A percentile compares a stretch with the other conserved stretches of the same genome.
Conservation (phyloP, 2,888 invertebrate genomes). For the Mimumesa dahlbomi region DNA sequence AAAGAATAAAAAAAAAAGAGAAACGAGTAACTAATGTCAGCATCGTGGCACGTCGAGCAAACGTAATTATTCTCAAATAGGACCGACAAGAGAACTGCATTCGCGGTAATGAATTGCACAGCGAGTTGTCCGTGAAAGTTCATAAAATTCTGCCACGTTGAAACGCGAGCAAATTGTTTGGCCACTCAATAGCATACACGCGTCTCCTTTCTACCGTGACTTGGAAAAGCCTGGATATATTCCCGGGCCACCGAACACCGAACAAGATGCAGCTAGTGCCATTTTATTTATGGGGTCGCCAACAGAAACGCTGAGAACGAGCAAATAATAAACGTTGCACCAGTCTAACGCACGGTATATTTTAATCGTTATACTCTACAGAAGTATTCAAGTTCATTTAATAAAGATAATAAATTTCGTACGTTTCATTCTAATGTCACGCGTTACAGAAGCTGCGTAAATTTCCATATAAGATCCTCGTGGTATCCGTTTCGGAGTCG, state of each 20-base stretch:
- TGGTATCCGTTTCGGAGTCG: no score
- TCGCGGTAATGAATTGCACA: constrained; percentile 24
- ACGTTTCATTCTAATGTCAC: no score
- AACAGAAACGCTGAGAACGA: background rate
- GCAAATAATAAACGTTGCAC: no score
- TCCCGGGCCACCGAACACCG: background rate
- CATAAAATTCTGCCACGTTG: constrained; percentile 32
- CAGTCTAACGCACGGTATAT: no score
- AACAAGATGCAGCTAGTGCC: constrained; percentile 22
- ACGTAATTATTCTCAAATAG: constrained; percentile 25
- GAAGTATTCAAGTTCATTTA: no score
- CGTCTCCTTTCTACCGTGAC: background rate
- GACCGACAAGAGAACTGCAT: constrained; percentile 23
- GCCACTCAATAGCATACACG: constrained; percentile 14
- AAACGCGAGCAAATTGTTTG: constrained; percentile 38
- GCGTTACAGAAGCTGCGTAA: no score
- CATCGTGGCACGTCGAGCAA: constrained; percentile 5
- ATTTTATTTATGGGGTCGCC: constrained; percentile 26
- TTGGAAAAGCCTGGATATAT: constrained; percentile 14
- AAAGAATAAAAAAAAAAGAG: background rate
- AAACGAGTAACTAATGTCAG: no score
- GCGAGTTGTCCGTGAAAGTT: constrained; percentile 27
- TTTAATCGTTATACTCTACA: no score
- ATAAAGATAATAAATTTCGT: no score
- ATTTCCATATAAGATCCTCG: no score